A percentile compares a stretch with the other conserved stretches of the same genome.
These are phyloP conservation scores for Beris morrisii DNA, from an alignment of 2,888 invertebrate genomes.

Conservation along the genomic window DNA sequence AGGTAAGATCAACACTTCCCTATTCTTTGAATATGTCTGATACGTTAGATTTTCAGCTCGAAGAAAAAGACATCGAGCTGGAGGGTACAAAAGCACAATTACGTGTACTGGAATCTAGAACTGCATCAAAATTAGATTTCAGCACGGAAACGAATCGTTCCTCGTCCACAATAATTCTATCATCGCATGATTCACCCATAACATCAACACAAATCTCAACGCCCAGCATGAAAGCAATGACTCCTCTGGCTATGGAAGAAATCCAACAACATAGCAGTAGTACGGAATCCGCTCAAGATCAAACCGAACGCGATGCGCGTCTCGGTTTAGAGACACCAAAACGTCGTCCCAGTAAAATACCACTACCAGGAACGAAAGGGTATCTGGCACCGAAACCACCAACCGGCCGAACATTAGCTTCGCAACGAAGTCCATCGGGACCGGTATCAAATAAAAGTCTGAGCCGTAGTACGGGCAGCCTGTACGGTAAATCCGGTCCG, in stretches of 20 bases:
- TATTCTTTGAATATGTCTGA: background rate
- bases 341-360: constrained; percentile 70
- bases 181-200: constrained; percentile 48
- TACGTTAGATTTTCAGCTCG: constrained; percentile 60
- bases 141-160: constrained; percentile 46
- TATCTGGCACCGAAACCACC: constrained; percentile 68
- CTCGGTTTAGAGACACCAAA: constrained; percentile 41
- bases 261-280: constrained; percentile 61
- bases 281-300: constrained; percentile 67
- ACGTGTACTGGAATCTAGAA: constrained; percentile 67
- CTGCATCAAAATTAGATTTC: constrained; percentile 44
- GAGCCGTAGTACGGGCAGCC: constrained; percentile 54
- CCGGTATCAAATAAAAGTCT: constrained; percentile 51
- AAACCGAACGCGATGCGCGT: constrained; percentile 54
- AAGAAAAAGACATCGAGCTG: constrained; percentile 79
- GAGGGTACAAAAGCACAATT: constrained; percentile 80
- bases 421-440: constrained; percentile 35
- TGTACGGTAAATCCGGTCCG: constrained; percentile 46
- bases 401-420: constrained; percentile 44
- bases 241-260: constrained; percentile 61
- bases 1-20: constrained; percentile 59
- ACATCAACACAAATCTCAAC: constrained; percentile 55
- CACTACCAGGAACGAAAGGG: constrained; percentile 63
- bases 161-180: constrained; percentile 53
- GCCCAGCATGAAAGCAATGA: constrained; percentile 63